phyloP scores from a whole-genome alignment of 2,888 invertebrate species.

The Calameuta filiformis region DNA sequence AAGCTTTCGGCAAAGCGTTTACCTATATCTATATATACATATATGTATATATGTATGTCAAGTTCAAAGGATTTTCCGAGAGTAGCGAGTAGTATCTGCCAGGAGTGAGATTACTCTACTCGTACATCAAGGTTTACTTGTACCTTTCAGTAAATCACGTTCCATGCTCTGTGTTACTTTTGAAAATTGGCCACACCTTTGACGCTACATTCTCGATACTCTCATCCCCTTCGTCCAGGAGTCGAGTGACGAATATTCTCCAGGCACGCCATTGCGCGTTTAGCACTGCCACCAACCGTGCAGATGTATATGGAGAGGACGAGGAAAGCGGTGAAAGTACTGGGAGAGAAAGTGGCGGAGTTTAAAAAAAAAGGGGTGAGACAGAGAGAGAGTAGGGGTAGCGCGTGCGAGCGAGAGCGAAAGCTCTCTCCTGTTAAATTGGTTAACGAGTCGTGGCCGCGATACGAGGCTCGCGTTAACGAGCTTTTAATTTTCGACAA shows the following conservation, averaged over 20 bases:
- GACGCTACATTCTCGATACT: neutral
- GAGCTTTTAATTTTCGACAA: neutral
- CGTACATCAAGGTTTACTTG: neutral
- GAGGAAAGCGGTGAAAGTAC: neutral
- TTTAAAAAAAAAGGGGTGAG: neutral
- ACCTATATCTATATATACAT: neutral
- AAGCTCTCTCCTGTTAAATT: neutral
- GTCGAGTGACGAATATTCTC: neutral
- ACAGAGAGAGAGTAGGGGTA: neutral
- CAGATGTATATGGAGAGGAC: neutral
- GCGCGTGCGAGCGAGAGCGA: neutral
- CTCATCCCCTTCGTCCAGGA: neutral
- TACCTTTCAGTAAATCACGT: neutral
- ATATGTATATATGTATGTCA: neutral
- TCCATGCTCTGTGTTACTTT: neutral
- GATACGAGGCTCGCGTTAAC: neutral
- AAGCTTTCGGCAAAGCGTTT: neutral
- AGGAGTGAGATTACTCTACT: neutral
- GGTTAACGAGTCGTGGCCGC: neutral
- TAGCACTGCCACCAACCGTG: neutral
- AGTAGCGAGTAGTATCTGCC: neutral
- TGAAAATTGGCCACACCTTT: slow-evolving; percentile 14
- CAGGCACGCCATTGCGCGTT: neutral
- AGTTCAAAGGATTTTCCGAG: neutral
- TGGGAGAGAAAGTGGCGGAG: neutral